phyloP scores from a whole-genome alignment of 2,888 invertebrate species.

The Caprella mutica region DNA sequence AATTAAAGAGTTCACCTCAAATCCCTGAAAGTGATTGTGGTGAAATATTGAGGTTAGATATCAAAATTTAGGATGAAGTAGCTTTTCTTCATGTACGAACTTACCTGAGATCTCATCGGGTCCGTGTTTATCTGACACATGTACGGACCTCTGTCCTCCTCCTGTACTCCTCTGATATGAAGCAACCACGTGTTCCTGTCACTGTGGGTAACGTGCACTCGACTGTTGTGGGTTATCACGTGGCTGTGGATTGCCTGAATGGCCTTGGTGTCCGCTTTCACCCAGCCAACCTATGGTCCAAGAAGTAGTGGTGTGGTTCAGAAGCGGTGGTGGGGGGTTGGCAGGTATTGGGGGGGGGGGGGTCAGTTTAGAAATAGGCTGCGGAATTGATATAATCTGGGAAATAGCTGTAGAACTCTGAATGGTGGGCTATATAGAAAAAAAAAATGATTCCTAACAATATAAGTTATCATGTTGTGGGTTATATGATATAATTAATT shows the following conservation, averaged over 20 bases:
- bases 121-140: conserved; percentile 71
- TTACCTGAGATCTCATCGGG: conserved; percentile 86
- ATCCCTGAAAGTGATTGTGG: too few relatives aligned
- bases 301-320: too few relatives aligned
- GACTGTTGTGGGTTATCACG: conserved; percentile 80
- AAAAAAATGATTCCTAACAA: too few relatives aligned
- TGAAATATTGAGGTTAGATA: too few relatives aligned
- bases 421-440: too few relatives aligned
- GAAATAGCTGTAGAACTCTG: too few relatives aligned
- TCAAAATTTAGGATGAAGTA: not conserved
- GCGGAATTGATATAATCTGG: not conserved
- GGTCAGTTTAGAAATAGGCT: not conserved
- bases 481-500: too few relatives aligned
- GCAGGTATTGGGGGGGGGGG: not conserved
- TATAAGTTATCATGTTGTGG: too few relatives aligned
- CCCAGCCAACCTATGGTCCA: conserved; percentile 81
- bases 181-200: conserved; percentile 82
- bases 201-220: conserved; percentile 71
- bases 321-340: not conserved
- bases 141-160: conserved; percentile 55
- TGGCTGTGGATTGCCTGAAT: conserved; percentile 85
- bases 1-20: too few relatives aligned
- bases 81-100: conserved; percentile 33
- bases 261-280: conserved; percentile 82
- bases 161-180: conserved; percentile 74